phyloP scores from a whole-genome alignment of 2,113 vertebrate species.

The Nanger granti region DNA sequence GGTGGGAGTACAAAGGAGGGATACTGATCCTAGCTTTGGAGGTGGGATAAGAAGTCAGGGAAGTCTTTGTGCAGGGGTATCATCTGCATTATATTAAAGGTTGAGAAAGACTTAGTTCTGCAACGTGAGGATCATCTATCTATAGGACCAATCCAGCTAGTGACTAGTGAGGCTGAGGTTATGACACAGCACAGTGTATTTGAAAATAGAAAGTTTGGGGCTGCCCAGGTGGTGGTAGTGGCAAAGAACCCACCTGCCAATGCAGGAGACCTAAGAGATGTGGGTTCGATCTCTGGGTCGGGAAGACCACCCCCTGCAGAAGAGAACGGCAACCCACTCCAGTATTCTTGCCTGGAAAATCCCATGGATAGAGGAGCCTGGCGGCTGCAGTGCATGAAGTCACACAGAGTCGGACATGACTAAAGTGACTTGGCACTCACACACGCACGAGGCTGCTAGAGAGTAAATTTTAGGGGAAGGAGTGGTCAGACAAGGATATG shows the following conservation, averaged over 20 bases:
- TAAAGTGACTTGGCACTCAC: background rate
- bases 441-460: background rate
- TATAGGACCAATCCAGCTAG: background rate
- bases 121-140: background rate
- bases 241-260: background rate
- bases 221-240: background rate
- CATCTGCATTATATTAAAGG: background rate
- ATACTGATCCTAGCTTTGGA: background rate
- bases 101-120: background rate
- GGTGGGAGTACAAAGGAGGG: background rate
- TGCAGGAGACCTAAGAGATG: background rate
- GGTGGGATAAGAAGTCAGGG: background rate
- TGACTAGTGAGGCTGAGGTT: background rate
- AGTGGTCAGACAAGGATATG: background rate
- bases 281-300: background rate
- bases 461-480: background rate
- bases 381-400: accelerated
- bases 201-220: background rate
- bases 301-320: background rate
- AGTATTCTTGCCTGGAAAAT: background rate
- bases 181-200: background rate
- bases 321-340: background rate
- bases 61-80: background rate
- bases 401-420: background rate
- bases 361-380: background rate